Evolutionary conservation across 2,797 vertebrate genomes (phyloP).

Genomic region (Pseudocheirus occidentalis): DNA sequence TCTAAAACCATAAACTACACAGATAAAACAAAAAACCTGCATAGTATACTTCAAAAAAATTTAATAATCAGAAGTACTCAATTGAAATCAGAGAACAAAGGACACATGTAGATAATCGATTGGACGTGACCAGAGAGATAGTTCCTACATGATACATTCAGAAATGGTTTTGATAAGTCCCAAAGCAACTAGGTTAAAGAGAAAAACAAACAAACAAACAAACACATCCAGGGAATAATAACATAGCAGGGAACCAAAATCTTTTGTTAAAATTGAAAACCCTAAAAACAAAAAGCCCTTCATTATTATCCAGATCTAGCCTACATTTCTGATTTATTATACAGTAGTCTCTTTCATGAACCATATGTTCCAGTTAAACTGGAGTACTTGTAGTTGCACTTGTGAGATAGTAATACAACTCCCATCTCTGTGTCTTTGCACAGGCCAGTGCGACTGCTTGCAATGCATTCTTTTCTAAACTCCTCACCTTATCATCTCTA

Average conservation of each 20-base stretch:
- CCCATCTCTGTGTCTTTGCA: background rate
- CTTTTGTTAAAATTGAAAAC: background rate
- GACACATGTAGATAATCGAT: background rate
- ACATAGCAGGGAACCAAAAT: background rate
- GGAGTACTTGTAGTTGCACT: background rate
- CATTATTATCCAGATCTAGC: background rate
- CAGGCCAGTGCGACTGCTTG: background rate
- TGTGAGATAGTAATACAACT: background rate
- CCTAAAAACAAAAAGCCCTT: background rate
- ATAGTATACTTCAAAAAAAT: background rate
- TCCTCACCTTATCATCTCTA: background rate
- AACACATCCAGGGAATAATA: background rate
- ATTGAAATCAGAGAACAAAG: background rate
- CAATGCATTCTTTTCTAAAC: background rate
- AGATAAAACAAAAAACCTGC: background rate
- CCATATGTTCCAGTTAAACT: background rate
- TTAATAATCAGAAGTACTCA: background rate
- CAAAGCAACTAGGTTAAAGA: background rate
- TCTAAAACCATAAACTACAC: background rate
- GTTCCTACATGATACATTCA: background rate
- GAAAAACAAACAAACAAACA: background rate
- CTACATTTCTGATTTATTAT: background rate
- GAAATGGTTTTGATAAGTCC: background rate
- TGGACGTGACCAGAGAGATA: background rate
- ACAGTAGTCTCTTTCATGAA: background rate